These are phyloP conservation scores for Norana najaformis DNA, from an alignment of 2,888 invertebrate genomes.

Conservation along the genomic window DNA sequence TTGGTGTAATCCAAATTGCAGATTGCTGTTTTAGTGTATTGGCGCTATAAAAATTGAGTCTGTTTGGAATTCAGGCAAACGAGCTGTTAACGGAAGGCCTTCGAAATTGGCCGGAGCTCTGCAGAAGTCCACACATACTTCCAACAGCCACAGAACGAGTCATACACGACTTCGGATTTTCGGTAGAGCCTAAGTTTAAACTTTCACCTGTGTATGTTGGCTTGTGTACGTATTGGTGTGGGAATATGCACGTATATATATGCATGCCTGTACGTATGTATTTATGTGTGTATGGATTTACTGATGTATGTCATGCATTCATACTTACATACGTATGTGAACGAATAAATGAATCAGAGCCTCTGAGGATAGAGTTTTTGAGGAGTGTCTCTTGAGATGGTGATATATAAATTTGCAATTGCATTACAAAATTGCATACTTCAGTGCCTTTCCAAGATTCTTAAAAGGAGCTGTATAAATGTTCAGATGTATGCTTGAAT, in stretches of 20 bases:
- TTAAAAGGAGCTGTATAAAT: too few relatives aligned
- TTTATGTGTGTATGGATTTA: background rate
- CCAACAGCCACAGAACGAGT: slow-evolving; percentile 43
- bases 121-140: slow-evolving; percentile 37
- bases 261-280: background rate
- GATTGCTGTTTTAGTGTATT: background rate
- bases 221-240: too few relatives aligned
- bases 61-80: slow-evolving; percentile 38
- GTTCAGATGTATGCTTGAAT: background rate
- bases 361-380: too few relatives aligned
- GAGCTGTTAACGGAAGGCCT: slow-evolving; percentile 42
- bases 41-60: background rate
- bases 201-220: background rate
- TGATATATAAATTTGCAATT: too few relatives aligned
- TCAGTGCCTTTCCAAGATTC: too few relatives aligned
- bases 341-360: too few relatives aligned
- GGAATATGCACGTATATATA: background rate
- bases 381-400: too few relatives aligned
- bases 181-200: background rate
- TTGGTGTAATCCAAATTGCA: background rate
- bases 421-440: too few relatives aligned
- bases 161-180: slow-evolving; percentile 38
- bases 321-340: too few relatives aligned
- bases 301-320: too few relatives aligned
- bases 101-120: slow-evolving; percentile 39